These are phyloP conservation scores for Tyrannus savana DNA, from an alignment of 2,113 vertebrate genomes.

Conservation along the genomic window DNA sequence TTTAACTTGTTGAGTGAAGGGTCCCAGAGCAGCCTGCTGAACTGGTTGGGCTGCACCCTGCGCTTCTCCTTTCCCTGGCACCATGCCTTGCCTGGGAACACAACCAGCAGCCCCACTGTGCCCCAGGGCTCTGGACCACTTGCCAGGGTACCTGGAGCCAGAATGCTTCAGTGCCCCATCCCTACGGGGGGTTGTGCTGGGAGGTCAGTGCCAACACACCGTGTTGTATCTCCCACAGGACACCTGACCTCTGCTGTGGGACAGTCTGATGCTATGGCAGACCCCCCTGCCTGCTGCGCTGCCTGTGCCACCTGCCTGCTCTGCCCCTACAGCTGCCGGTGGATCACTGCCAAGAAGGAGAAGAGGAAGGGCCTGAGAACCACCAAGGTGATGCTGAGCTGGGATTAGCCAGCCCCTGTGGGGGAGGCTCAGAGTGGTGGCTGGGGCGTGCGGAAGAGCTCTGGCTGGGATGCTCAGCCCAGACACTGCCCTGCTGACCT, in stretches of 20 bases:
- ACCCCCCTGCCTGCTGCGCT: neutral
- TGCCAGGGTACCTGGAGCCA: neutral
- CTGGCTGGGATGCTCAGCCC: neutral
- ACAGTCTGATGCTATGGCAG: conserved; percentile 55
- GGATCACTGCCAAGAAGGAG: conserved; percentile 59
- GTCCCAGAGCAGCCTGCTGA: neutral
- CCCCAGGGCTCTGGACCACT: neutral
- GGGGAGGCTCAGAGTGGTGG: neutral
- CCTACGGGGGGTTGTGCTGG: fast-evolving
- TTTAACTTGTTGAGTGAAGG: neutral
- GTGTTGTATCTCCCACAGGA: neutral
- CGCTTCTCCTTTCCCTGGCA: neutral
- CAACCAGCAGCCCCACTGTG: neutral
- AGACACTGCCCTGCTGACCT: neutral
- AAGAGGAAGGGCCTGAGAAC: conserved; percentile 49
- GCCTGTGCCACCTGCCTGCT: conserved; percentile 65
- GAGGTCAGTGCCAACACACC: neutral
- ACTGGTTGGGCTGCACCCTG: neutral
- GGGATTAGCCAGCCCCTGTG: neutral
- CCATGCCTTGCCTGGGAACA: neutral
- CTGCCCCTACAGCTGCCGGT: conserved; percentile 77
- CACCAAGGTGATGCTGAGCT: conserved; percentile 65
- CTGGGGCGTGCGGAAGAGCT: neutral
- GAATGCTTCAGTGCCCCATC: neutral
- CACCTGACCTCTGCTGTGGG: neutral